phyloP scores from a whole-genome alignment of 1,140 invertebrate species.

The Drosophila insularis region DNA sequence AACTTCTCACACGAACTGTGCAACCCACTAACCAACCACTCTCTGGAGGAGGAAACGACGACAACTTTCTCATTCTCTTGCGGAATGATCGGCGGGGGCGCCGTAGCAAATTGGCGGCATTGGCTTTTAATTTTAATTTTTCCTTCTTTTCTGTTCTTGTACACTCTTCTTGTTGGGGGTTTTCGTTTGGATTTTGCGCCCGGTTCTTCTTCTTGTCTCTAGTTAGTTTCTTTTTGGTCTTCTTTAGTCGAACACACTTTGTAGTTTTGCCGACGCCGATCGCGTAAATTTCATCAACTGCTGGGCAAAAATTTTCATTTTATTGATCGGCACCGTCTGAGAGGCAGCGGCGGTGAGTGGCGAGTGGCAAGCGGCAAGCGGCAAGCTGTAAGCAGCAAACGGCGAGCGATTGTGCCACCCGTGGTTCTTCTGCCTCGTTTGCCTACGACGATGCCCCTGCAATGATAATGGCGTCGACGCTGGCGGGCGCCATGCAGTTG shows the following conservation, averaged over 20 bases:
- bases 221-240: background rate
- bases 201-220: background rate
- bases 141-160: background rate
- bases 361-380: conserved; percentile 17
- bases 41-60: conserved; percentile 25
- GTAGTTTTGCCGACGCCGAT: conserved; percentile 72
- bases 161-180: conserved; percentile 3
- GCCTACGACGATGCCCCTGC: conserved; percentile 18
- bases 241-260: conserved; percentile 32
- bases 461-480: conserved; percentile 34
- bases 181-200: conserved; percentile 27
- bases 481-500: conserved; percentile 71
- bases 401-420: conserved; percentile 49
- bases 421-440: conserved; percentile 38
- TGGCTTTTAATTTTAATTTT: conserved; percentile 10
- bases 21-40: too few species aligned
- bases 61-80: conserved; percentile 11
- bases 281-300: conserved; percentile 81
- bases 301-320: conserved; percentile 72
- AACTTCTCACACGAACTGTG: conserved; percentile 74
- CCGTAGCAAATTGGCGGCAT: conserved; percentile 65
- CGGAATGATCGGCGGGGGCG: conserved; percentile 24
- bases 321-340: conserved; percentile 46
- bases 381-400: background rate
- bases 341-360: conserved; percentile 8